Conservation (phyloP, 2,888 invertebrate species). For the Ellobium chinense region DNA sequence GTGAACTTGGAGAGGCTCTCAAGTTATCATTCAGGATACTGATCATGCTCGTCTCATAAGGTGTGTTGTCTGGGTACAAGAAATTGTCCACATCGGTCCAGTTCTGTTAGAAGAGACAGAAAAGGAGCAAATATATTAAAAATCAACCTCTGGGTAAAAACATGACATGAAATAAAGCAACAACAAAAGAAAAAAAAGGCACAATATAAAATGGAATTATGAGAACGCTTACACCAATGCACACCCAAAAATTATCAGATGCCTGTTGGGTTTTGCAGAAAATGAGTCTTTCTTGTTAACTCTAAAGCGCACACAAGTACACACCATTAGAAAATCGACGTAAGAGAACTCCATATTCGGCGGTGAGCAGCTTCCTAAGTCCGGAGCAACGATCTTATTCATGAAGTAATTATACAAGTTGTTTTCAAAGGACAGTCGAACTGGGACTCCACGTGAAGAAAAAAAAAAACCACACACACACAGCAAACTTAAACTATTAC, state of each 20-base stretch:
- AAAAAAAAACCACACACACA: no score
- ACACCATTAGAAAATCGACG: slow-evolving; percentile 22
- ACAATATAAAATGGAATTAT: no score
- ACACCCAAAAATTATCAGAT: no score
- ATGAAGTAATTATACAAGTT: no score
- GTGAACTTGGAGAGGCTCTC: slow-evolving; percentile 46
- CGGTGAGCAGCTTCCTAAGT: no score
- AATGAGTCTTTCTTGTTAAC: no score
- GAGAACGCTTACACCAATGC: no score
- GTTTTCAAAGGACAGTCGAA: no score
- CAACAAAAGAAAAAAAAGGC: not conserved
- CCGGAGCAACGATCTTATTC: no score
- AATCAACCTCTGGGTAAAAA: slow-evolving; percentile 2
- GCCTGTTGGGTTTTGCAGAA: no score
- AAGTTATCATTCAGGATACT: slow-evolving; percentile 60
- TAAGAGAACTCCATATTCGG: slow-evolving; percentile 27
- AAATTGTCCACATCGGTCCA: slow-evolving; percentile 73
- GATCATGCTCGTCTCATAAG: slow-evolving; percentile 69
- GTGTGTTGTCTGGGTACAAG: slow-evolving; percentile 70
- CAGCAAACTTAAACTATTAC: no score
- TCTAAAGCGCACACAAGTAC: not conserved
- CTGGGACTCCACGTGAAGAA: no score
- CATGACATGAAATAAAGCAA: not conserved
- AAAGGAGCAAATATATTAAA: slow-evolving; percentile 5
- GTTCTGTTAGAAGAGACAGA: slow-evolving; percentile 60